Evolutionary conservation across 2,888 invertebrate genomes (phyloP), one percentile per base, ranked within the genome.

Genomic region (Scrobipalpa costella): DNA sequence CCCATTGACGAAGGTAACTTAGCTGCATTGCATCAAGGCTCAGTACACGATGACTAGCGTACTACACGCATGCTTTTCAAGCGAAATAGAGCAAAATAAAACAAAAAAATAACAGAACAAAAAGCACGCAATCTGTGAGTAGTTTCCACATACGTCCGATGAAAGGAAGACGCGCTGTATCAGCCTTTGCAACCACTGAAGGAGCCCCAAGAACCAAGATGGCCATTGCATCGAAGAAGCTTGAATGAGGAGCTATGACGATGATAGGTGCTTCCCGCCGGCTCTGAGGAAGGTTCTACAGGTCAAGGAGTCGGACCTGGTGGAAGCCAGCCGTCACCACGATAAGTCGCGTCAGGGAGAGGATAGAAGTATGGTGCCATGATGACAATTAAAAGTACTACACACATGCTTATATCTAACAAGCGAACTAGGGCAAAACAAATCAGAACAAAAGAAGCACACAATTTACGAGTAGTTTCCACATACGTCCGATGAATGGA

Each of bases 401-500:
- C 6, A 7, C 38, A 38, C 38, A 38, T 38, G 38, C 38, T 38
- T 6, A 7, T 9, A 9, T 7, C 38, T 9, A 38, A 9, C 38
- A 6, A 50, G 9, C 50, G 50, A 21, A 21, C 8, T 2, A 21
- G 7, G 7, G 6, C 19, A 19, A 50, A 58, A 19, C 58, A 40
- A 57, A 17, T 7, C 8, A 2, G 8, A 13, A 27, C 33, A 36
- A 57, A 57, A 52, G 27, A 52, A 52, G 27, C 13, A 27, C 21
- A 34, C 11, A 15, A 34, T 1, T 7, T 7, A 7, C 9, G 13
- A 19, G 6, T n/a, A 6, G 1, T 27, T 52, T 52, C 19, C 65
- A 90, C 95, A 85, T 96, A 98, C 98, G 97, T 94, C 98, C 98
- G 86, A 98, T 95, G 77, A 98, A 92, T 65, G 98, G 97, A 75